Conservation (phyloP, 2,888 invertebrate genomes). For the Zygaena filipendulae region DNA sequence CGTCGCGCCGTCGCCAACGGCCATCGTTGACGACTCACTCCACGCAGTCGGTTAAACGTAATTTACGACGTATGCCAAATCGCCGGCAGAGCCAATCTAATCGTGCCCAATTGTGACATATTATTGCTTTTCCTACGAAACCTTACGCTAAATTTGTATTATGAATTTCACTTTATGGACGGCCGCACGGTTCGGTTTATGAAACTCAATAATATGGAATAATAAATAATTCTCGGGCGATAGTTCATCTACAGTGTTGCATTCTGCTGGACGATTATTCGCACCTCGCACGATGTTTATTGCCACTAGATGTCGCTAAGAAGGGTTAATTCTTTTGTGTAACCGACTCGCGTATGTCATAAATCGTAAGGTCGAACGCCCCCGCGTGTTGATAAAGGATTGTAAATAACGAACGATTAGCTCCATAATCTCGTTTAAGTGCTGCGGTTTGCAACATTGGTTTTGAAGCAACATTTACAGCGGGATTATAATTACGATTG, state of each 20-base stretch:
- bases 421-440: constrained; percentile 43
- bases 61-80: constrained; percentile 67
- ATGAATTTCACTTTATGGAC: constrained; percentile 49
- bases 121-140: constrained; percentile 67
- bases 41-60: constrained; percentile 41
- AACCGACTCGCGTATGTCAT: constrained; percentile 36
- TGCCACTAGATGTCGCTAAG: constrained; percentile 59
- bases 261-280: constrained; percentile 39
- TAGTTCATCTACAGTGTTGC: constrained; percentile 49
- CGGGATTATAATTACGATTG: constrained; percentile 31
- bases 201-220: constrained; percentile 34
- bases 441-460: constrained; percentile 46
- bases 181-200: constrained; percentile 33
- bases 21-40: constrained; percentile 30
- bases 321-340: constrained; percentile 54
- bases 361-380: constrained; percentile 47
- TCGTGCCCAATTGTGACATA: constrained; percentile 66
- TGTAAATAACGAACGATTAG: constrained; percentile 59
- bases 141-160: constrained; percentile 52
- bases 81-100: constrained; percentile 62
- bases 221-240: constrained; percentile 34
- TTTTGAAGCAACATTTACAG: constrained; percentile 34
- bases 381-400: constrained; percentile 49
- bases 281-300: constrained; percentile 52
- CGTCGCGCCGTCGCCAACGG: constrained; percentile 18